Evolutionary conservation across 2,888 invertebrate genomes (phyloP).

Genomic region (Calliphora vomitoria): DNA sequence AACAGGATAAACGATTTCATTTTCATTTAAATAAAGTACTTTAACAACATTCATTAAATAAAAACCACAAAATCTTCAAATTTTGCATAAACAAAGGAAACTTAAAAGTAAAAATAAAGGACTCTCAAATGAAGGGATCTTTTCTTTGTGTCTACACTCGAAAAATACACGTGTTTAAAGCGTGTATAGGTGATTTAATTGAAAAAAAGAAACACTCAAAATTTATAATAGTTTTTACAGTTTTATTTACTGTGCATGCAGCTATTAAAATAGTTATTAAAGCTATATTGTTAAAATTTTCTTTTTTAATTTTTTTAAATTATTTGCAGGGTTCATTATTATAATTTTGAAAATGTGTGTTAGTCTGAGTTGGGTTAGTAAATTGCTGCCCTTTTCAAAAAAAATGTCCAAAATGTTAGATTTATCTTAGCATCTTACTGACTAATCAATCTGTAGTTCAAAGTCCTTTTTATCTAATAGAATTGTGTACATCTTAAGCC

Average conservation of each 20-base stretch:
- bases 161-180: conserved; percentile 56
- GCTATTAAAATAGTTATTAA: conserved; percentile 17
- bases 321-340: background rate
- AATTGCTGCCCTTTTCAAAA: background rate
- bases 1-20: conserved; percentile 60
- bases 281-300: background rate
- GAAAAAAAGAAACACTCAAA: background rate
- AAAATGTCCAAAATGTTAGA: background rate
- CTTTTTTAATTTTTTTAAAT: conserved; percentile 27
- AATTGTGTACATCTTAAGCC: background rate
- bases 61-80: conserved; percentile 48
- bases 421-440: conserved; percentile 17
- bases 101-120: background rate
- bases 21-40: conserved; percentile 55
- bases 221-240: conserved; percentile 39
- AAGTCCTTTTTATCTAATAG: background rate
- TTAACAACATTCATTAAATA: conserved; percentile 17
- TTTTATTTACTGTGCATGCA: conserved; percentile 63
- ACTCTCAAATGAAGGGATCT: background rate
- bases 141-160: background rate
- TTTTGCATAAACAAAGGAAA: conserved; percentile 48
- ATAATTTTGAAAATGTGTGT: too few species aligned
- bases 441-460: background rate
- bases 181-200: conserved; percentile 11
- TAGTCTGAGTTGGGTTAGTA: conserved; percentile 23